phyloP scores from a whole-genome alignment of 2,888 invertebrate genomes.

The Antheraea assamensis region DNA sequence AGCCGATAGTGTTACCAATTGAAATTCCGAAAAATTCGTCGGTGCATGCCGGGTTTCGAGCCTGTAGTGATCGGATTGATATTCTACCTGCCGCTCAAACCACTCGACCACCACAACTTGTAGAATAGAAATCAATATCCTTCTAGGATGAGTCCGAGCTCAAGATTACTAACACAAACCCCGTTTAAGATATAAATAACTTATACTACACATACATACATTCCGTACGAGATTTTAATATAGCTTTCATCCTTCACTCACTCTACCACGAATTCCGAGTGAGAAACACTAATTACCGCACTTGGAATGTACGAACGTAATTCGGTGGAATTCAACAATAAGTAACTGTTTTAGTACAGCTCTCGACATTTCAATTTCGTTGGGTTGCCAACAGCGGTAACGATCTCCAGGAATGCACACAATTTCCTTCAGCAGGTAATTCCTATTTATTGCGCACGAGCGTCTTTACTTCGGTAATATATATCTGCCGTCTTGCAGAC shows the following conservation, averaged over 20 bases:
- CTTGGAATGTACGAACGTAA: background rate
- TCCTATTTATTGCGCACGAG: background rate
- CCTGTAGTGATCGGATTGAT: too few relatives aligned
- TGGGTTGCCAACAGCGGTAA: background rate
- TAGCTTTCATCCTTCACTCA: background rate
- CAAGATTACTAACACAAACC: background rate
- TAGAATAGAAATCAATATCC: background rate
- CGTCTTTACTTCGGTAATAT: background rate
- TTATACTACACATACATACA: background rate
- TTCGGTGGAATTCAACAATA: constrained; percentile 1
- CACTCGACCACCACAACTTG: too few relatives aligned
- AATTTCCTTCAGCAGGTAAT: constrained; percentile 3
- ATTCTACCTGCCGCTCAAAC: too few relatives aligned
- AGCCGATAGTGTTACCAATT: too few relatives aligned
- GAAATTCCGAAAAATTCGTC: too few relatives aligned
- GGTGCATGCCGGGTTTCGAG: too few relatives aligned
- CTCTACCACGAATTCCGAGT: background rate
- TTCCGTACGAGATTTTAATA: background rate
- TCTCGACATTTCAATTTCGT: constrained; percentile 13
- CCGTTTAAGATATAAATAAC: background rate
- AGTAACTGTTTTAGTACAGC: constrained; percentile 7
- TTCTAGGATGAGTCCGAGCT: background rate
- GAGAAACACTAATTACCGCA: background rate
- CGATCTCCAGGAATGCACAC: background rate
- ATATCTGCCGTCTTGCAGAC: background rate